Percentiles rank a stretch among this genome's conserved stretches.
Evolutionary conservation across 2,888 invertebrate genomes (phyloP).

Genomic region (Yponomeuta plumbellus): DNA sequence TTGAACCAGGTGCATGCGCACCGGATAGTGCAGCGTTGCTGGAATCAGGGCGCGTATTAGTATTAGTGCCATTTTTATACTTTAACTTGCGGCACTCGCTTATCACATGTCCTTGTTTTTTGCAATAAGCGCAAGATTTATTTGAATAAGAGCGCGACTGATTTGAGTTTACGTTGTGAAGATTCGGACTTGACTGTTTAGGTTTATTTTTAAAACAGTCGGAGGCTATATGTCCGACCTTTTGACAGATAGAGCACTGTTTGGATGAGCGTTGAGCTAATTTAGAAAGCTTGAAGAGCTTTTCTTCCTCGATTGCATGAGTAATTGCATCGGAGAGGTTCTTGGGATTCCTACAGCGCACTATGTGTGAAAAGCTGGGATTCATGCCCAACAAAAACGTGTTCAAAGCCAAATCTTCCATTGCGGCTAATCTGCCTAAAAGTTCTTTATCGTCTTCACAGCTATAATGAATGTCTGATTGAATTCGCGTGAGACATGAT

Average conservation of each 20-base stretch:
- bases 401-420: neutral
- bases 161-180: neutral
- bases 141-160: neutral
- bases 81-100: no score
- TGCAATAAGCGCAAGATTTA: neutral
- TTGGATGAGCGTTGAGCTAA: neutral
- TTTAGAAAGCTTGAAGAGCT: neutral
- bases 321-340: neutral
- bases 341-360: neutral
- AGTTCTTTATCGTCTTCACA: neutral
- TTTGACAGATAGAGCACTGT: conserved; percentile 5
- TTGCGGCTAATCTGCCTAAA: conserved; percentile 4
- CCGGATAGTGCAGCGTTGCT: neutral
- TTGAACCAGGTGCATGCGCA: neutral
- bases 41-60: neutral
- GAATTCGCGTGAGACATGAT: neutral
- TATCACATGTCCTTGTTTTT: neutral
- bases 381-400: neutral
- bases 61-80: neutral
- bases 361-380: no score
- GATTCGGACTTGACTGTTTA: neutral
- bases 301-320: conserved; percentile 5
- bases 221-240: neutral
- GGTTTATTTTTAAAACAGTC: neutral
- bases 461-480: neutral